Evolutionary conservation across 2,113 vertebrate species (phyloP), one percentile per base, ranked within the genome.

Genomic region (Clarias magur): DNA sequence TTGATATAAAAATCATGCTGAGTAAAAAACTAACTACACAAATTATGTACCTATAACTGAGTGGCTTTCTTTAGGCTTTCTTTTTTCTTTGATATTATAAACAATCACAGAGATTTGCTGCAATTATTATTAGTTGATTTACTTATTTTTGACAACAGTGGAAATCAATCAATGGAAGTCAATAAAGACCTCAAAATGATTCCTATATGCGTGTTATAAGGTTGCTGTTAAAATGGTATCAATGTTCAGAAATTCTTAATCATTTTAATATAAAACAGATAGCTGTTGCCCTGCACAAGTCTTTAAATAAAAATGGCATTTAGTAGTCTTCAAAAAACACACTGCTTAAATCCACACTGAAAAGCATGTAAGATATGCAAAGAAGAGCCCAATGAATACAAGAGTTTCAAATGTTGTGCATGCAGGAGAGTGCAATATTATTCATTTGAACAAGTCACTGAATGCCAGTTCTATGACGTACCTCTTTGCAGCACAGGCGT

Each of bases 401-500:
- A 56, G 15, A 8, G 15, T 56, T 80, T 34, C 8, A 80, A 34
- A 68, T 80, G 30, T 27, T 9, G 53, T 3, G 17, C 34, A 30
- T 27, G 5, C 34, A 25, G 9, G 4, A 1, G 23, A 80, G 11
- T 27, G 1, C 5, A 54, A 54, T 72, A 53, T 38, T 21, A 79
- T 79, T 79, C 3, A 42, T 75, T 23, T 21, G 23, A 21, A n/a
- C 34, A 30, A 7, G 15, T 12, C 9, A 21, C 54, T 21, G 16
- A 62, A 42, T 21, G 15, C 21, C 34, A 60, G 15, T 16, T 68
- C 53, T 27, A 60, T 38, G 21, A 30, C 0, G 70, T 95, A 99
- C 98, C 98, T 97, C 92, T 99, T 99, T 17, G 95, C 97, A 86
- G 96, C 97, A 34, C 98, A 99, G 88, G 97, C 94, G 0, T 98